A percentile compares a stretch with the other conserved stretches of the same genome.
Conservation (phyloP, 2,888 invertebrate genomes). For the Limnephilus auricula region DNA sequence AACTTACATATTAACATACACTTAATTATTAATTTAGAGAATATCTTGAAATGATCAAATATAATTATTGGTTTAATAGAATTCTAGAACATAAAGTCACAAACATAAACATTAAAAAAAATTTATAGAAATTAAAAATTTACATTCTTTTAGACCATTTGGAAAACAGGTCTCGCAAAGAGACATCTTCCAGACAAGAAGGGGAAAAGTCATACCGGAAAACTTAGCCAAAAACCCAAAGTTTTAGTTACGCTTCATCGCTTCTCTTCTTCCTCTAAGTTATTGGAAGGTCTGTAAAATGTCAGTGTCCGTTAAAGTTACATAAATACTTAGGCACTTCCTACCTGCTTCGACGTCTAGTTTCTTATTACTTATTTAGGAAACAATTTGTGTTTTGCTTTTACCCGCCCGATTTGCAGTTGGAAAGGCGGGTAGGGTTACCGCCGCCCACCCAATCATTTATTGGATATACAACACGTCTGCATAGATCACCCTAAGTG, state of each 20-base stretch:
- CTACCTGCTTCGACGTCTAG: not conserved
- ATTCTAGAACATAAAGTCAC: too few relatives aligned
- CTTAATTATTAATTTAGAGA: not conserved
- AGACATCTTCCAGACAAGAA: slow-evolving; percentile 23
- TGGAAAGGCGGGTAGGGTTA: too few relatives aligned
- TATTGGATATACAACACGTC: too few relatives aligned
- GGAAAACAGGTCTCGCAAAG: not conserved
- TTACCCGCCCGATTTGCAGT: too few relatives aligned
- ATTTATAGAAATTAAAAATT: not conserved
- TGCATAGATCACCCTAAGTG: too few relatives aligned
- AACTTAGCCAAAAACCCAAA: slow-evolving; percentile 47
- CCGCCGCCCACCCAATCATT: too few relatives aligned
- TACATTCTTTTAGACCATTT: not conserved
- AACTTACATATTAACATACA: too few relatives aligned
- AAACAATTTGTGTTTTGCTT: not conserved
- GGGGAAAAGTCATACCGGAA: slow-evolving; percentile 48
- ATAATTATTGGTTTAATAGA: too few relatives aligned
- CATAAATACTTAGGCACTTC: not conserved
- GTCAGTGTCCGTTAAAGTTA: not conserved
- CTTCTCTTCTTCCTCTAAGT: slow-evolving; percentile 32
- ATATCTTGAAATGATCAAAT: too few relatives aligned
- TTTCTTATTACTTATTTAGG: not conserved
- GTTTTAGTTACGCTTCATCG: slow-evolving; percentile 61
- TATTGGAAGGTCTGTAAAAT: not conserved
- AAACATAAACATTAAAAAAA: not conserved